These are phyloP conservation scores for Peromyscus nudipes DNA, from an alignment of 2,797 vertebrate species.

Conservation along the genomic window DNA sequence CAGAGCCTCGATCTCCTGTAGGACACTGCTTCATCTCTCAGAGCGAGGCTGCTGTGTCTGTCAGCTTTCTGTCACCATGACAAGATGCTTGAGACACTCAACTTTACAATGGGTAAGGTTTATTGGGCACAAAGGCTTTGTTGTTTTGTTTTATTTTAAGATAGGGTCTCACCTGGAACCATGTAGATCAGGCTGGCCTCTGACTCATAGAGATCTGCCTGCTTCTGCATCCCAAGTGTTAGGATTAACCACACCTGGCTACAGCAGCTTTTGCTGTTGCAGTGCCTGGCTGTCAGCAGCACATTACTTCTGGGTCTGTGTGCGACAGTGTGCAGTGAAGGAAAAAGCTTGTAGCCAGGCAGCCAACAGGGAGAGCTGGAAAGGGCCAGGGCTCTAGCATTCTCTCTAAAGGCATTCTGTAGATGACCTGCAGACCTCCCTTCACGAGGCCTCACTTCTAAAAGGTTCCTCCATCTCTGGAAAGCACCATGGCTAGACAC, in stretches of 20 bases:
- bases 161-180: background rate
- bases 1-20: background rate
- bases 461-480: background rate
- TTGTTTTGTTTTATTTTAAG: background rate
- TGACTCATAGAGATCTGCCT: background rate
- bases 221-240: background rate
- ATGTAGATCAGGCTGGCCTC: background rate
- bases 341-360: background rate
- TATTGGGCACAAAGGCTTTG: background rate
- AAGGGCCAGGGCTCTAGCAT: background rate
- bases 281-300: too few species aligned
- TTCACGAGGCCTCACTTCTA: background rate
- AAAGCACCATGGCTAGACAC: background rate
- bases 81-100: background rate
- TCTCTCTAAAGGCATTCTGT: background rate
- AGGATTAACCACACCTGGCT: background rate
- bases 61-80: background rate
- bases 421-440: background rate
- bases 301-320: background rate
- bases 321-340: background rate
- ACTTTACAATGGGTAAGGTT: background rate
- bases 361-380: background rate
- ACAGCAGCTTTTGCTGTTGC: background rate
- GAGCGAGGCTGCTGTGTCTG: background rate
- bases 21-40: background rate